These are phyloP conservation scores for Sycobia sp. DNA, from an alignment of 1,140 invertebrate species.

Conservation along the genomic window DNA sequence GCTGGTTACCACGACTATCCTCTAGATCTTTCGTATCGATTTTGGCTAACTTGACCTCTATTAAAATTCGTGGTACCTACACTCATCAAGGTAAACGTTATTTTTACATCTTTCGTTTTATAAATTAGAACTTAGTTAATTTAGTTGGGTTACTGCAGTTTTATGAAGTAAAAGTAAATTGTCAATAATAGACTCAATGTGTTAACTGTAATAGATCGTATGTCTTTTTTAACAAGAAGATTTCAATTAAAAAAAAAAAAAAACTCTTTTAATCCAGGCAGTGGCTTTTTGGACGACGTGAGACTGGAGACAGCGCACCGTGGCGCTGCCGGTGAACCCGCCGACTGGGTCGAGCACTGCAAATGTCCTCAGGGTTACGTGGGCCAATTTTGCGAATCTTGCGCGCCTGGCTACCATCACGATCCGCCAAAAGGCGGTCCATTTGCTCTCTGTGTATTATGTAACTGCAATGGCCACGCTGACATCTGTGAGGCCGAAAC, in stretches of 20 bases:
- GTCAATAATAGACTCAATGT: no score
- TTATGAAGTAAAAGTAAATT: no score
- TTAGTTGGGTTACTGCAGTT: no score
- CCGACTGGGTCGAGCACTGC: slow-evolving; percentile 94
- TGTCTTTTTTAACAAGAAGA: no score
- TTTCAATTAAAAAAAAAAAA: not conserved
- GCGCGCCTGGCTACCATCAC: slow-evolving; percentile 90
- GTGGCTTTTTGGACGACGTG: slow-evolving; percentile 88
- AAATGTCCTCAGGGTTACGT: slow-evolving; percentile 90
- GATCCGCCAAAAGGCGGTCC: slow-evolving; percentile 88
- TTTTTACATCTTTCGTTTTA: not conserved
- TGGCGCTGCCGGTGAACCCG: slow-evolving; percentile 77
- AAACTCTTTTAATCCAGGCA: slow-evolving; percentile 58
- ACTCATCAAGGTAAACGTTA: slow-evolving; percentile 67
- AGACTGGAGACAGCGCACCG: slow-evolving; percentile 83
- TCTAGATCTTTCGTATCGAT: slow-evolving; percentile 89
- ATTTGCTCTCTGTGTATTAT: slow-evolving; percentile 91
- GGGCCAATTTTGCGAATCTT: slow-evolving; percentile 96
- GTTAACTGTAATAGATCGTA: no score
- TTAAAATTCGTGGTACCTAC: slow-evolving; percentile 93
- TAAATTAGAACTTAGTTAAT: no score
- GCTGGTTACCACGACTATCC: slow-evolving; percentile 88
- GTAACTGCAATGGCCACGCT: slow-evolving; percentile 94
- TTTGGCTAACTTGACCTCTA: slow-evolving; percentile 89
- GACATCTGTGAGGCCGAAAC: slow-evolving; percentile 95